Base-by-base conservation (phyloP, 2,888 invertebrate species). In the Candidula unifasciata region DNA sequence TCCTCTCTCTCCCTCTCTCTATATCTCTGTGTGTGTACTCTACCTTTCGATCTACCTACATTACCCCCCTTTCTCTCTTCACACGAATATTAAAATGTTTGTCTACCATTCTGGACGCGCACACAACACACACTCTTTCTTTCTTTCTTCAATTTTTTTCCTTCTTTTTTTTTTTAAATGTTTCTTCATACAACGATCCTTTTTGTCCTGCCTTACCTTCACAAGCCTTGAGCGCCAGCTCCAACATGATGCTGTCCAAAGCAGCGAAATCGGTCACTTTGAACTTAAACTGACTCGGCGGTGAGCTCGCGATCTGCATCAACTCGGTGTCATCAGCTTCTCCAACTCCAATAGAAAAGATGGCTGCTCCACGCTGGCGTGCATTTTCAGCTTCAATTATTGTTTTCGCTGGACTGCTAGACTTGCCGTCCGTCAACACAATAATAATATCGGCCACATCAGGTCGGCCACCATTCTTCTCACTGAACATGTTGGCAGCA, bases 321-420 rank as follows among this genome's bases (percentile, higher is more conserved):
- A 93, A 88, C 84, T 93, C 92, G 3, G 86, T 85, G 71, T 91
- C 90, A 8, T 90, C 89, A 24, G 89, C 87, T n/a, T 83, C 86
- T 0, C 93, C 93, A 5, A 93, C 92, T 2, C 93, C 93, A 54
- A 93, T 90, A 60, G 92, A 90, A 84, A 92, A 92, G 73, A 93
- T 78, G 81, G 89, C 88, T n/a, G 92, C 90, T 16, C 91, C 91
- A 18, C 86, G 10, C n/a, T 24, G 18, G 0, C 77, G 57, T 0
- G 82, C 82, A 16, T n/a, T 52, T 18, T 79, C 85, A 21, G 85
- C 83, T 30, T 86, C 79, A 18, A 60, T 69, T 21, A 76, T 64
- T 6, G 83, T 83, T 3, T 35, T 35, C 0, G 24, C 35, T 37
- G 44, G 37, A 44, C 79, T 76, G 64, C 80, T 88, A 0, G 92